Conservation (phyloP, 2,797 vertebrate genomes). For the Taeniopygia guttata region DNA sequence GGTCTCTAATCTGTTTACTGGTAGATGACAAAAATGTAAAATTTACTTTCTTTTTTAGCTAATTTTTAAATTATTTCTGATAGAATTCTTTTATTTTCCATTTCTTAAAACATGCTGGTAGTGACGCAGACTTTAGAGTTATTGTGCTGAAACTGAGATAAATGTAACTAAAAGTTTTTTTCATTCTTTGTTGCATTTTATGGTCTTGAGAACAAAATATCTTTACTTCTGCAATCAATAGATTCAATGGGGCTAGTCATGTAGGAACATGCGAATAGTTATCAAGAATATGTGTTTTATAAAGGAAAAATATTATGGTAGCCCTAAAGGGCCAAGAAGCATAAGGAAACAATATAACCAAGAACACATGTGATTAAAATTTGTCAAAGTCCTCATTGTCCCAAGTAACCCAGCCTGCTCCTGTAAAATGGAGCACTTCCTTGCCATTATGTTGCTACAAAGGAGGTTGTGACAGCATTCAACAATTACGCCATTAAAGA, state of each 20-base stretch:
- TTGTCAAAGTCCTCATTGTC: background rate
- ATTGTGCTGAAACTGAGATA: background rate
- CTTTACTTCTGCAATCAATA: background rate
- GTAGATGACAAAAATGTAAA: background rate
- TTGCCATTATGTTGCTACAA: background rate
- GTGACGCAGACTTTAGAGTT: fast-evolving
- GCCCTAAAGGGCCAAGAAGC: background rate
- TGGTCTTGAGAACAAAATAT: background rate
- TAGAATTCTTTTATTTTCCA: background rate
- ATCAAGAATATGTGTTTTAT: background rate
- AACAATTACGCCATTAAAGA: fast-evolving
- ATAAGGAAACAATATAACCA: background rate
- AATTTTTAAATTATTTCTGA: background rate
- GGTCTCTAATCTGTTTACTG: background rate
- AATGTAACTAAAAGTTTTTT: background rate
- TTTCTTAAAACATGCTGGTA: background rate
- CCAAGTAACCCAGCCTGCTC: background rate
- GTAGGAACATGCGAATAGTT: background rate
- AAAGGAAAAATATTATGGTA: background rate
- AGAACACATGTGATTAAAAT: background rate
- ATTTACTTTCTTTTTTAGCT: background rate
- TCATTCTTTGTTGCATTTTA: background rate
- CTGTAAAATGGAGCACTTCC: background rate
- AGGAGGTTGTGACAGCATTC: background rate
- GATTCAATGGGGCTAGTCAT: background rate